Evolutionary conservation across 2,113 vertebrate species (phyloP).

Genomic region (Chaenogobius annularis): DNA sequence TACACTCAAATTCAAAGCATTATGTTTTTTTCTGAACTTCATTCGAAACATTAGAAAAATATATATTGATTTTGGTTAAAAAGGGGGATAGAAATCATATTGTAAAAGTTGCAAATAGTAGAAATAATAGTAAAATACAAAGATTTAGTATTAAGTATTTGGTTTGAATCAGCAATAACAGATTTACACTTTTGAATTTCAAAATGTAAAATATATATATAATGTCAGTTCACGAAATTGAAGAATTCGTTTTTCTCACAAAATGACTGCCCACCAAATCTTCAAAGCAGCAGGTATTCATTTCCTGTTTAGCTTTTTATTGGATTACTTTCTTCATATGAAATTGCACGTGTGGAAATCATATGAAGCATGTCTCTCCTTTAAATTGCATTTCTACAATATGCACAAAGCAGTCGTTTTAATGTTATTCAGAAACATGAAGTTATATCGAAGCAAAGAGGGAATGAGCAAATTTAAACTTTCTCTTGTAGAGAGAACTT

Average conservation of each 20-base stretch:
- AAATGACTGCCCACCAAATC: not conserved
- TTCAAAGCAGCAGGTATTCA: not conserved
- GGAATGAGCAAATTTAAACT: not conserved
- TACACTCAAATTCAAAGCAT: not conserved
- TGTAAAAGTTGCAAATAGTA: not conserved
- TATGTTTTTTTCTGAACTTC: no score
- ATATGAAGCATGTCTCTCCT: not conserved
- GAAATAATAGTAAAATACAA: not conserved
- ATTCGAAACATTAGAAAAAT: not conserved
- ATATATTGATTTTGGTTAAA: not conserved
- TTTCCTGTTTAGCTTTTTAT: slow-evolving; percentile 1
- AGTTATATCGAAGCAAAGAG: not conserved
- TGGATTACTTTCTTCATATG: slow-evolving; percentile 2
- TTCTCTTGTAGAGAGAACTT: not conserved
- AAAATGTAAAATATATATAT: not conserved
- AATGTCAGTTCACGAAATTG: not conserved
- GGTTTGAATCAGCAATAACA: not conserved
- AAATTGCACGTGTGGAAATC: not conserved
- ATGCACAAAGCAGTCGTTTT: not conserved
- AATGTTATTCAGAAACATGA: not conserved
- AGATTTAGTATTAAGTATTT: no score
- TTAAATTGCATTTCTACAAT: not conserved
- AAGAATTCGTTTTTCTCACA: not conserved
- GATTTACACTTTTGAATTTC: not conserved
- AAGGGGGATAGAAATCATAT: not conserved